These are phyloP conservation scores for Marronus borbonicus DNA, from an alignment of 2,888 invertebrate species.

Conservation along the genomic window DNA sequence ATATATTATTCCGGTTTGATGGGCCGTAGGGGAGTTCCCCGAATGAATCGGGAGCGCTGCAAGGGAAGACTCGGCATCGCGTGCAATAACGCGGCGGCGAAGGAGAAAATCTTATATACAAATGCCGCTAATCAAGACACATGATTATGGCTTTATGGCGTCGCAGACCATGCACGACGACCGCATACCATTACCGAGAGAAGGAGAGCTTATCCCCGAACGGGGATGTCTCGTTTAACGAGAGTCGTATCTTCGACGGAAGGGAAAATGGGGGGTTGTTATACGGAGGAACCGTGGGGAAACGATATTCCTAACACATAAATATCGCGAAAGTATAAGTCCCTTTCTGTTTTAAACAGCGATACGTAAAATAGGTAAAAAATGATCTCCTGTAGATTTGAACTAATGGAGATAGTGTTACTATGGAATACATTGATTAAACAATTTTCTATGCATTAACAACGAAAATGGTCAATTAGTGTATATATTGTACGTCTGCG, in stretches of 20 bases:
- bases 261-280: slow-evolving; percentile 17
- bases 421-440: background rate
- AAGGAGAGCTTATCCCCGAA: slow-evolving; percentile 49
- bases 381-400: background rate
- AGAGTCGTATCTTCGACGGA: slow-evolving; percentile 28
- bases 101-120: slow-evolving; percentile 68
- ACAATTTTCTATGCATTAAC: too few relatives aligned
- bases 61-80: slow-evolving; percentile 55
- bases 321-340: slow-evolving; percentile 20
- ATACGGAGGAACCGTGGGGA: slow-evolving; percentile 3
- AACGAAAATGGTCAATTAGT: too few relatives aligned
- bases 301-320: slow-evolving; percentile 13
- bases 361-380: background rate
- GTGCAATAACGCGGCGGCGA: slow-evolving; percentile 63
- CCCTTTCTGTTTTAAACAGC: slow-evolving; percentile 35
- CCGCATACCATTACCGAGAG: slow-evolving; percentile 58
- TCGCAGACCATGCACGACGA: slow-evolving; percentile 65
- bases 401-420: too few relatives aligned
- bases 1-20: slow-evolving; percentile 46
- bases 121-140: slow-evolving; percentile 71
- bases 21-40: slow-evolving; percentile 52
- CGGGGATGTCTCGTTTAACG: slow-evolving; percentile 36
- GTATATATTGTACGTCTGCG: too few relatives aligned
- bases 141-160: slow-evolving; percentile 69
- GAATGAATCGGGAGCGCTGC: slow-evolving; percentile 61